Base-by-base conservation (phyloP, 2,888 invertebrate species). In the Carcina quercana region DNA sequence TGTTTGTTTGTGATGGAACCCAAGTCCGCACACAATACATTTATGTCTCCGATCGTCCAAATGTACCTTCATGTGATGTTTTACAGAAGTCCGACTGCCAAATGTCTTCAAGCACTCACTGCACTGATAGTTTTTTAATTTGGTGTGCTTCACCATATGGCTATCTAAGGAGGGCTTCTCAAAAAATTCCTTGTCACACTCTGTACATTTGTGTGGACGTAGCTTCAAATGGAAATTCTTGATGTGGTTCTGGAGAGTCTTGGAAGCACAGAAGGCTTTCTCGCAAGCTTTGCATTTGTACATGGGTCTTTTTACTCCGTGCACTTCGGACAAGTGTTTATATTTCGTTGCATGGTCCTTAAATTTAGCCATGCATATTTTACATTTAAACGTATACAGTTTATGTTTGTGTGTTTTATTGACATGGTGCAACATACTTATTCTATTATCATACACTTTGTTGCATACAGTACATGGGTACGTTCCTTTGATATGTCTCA, bases 371-470 rank as follows among this genome's bases (percentile, higher is more conserved):
- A 4, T 4, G 15, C 26, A 26, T n/a, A 26, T 1, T 5, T 15
- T 15, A 13, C 26, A 26, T 7, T 4, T 26, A 5, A 10, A 1
- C 3, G 2, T 3, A 14, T 11, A 15, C 15, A n/a, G n/a, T 3
- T 4, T 5, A 10, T 5, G 8, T 5, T 15, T 10, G 11, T 26
- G 15, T 3, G 10, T 5, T 2, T 15, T 3, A 60, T 59, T 32
- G 69, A 69, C 24, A 27, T 84, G 83, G 1, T 65, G 50, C 27
- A 65, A 60, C 22, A 71, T 55, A n/a, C 72, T 75, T 5, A 63
- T 51, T 22, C 54, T 53, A 0, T 74, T 75, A 1, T 64, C 52
- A 20, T 66, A 80, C 0, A 69, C 47, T 40, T 78, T 76, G 1
- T 63, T 53, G 33, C 84, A 84, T 19, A 46, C 56, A 3, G 61